Evolutionary conservation across 2,797 vertebrate genomes (phyloP).

Genomic region (Pangasius mekongensis): DNA sequence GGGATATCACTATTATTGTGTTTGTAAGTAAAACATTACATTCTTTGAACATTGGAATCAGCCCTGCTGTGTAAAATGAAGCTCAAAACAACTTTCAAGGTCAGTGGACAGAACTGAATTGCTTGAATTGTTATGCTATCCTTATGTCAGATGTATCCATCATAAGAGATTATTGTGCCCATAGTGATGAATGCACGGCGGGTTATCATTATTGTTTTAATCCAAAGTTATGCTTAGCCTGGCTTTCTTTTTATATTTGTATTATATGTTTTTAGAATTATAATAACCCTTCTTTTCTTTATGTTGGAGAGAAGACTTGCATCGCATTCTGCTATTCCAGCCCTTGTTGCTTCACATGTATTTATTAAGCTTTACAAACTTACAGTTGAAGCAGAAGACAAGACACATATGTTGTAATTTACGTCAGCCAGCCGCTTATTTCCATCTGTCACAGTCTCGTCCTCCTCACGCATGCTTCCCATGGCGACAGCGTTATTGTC

Average conservation of each 20-base stretch:
- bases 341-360: background rate
- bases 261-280: background rate
- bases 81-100: slow-evolving; percentile 4
- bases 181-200: background rate
- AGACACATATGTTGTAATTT: slow-evolving; percentile 26
- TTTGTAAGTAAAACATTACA: slow-evolving; percentile 28
- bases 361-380: background rate
- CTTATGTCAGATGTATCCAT: background rate
- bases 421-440: slow-evolving; percentile 18
- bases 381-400: background rate
- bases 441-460: slow-evolving; percentile 27
- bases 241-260: background rate
- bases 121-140: background rate
- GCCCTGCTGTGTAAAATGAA: slow-evolving; percentile 13
- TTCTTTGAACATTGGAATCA: slow-evolving; percentile 19
- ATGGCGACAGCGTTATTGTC: slow-evolving; percentile 21
- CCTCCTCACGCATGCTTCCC: slow-evolving; percentile 13
- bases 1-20: background rate
- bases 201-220: background rate
- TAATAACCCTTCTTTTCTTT: background rate
- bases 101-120: background rate
- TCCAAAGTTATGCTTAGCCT: background rate
- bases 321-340: background rate
- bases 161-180: background rate
- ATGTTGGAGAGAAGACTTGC: background rate